Base-by-base conservation (phyloP, 1,140 invertebrate genomes). In the Leucophenga varia region DNA sequence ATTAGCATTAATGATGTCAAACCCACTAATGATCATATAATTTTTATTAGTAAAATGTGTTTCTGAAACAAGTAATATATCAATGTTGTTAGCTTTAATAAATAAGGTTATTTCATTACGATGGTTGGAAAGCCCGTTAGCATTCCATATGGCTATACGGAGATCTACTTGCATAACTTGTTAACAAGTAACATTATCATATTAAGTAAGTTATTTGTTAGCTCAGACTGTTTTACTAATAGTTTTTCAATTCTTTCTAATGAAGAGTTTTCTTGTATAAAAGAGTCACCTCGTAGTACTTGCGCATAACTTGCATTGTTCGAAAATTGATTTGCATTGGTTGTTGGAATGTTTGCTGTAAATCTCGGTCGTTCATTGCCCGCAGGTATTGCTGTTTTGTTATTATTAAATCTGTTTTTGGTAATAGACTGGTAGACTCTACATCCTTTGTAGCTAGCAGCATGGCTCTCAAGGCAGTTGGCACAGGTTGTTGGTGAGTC, bases 381-480 rank as follows among this genome's bases (percentile, higher is more conserved):
- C n/a, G n/a, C n/a, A n/a, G n/a, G n/a, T n/a, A n/a, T n/a, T n/a
- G n/a, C n/a, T 17, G 18, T 8, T 19, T 37, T 17, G 35, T 13
- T 18, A 4, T 4, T 9, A 34, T 37, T 37, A 12, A 20, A 5
- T n/a, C 22, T 35, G n/a, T 41, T 41, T 41, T 12, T 22, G 3
- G 16, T 25, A 17, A 38, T 19, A 19, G n/a, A 16, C 13, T 53
- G 17, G 30, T 50, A 44, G 12, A 43, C 12, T 43, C 12, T 41
- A 14, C 45, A 48, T n/a, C n/a, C n/a, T n/a, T n/a, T n/a, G n/a
- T n/a, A n/a, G n/a, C 69, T 78, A 12, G 72, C 73, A 20, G 72
- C 59, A 38, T 78, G 75, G 3, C 64, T 48, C 34, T 64, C 53
- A 2, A 52, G 36, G 32, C 75, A 78, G 8, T 59, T 51, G 2